Evolutionary conservation across 2,113 vertebrate species (phyloP).

Genomic region (Ammospiza nelsoni): DNA sequence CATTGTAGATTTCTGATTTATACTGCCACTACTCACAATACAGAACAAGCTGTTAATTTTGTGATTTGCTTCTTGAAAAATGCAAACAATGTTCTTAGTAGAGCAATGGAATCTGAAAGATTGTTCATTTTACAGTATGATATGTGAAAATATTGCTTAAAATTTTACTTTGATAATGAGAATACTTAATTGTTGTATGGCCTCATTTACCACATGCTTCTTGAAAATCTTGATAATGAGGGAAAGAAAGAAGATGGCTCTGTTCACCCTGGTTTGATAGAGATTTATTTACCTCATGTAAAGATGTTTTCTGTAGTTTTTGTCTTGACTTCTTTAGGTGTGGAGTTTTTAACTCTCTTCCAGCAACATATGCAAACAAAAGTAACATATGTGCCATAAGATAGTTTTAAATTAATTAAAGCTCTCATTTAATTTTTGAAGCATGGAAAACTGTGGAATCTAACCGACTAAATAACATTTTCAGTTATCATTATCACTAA

Average conservation of each 20-base stretch:
- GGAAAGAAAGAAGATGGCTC: background rate
- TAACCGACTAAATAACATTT: background rate
- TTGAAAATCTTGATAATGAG: background rate
- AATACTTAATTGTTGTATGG: background rate
- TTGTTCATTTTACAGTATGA: background rate
- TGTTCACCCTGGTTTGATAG: background rate
- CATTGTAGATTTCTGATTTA: background rate
- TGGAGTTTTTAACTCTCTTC: background rate
- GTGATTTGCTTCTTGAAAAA: background rate
- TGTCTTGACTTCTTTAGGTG: background rate
- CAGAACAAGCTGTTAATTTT: background rate
- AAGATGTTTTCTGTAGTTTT: background rate
- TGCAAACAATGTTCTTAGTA: background rate
- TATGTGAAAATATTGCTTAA: background rate
- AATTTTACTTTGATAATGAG: background rate
- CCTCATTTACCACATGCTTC: background rate
- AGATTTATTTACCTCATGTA: background rate
- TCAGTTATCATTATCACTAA: background rate
- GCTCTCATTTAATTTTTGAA: background rate
- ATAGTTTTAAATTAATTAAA: background rate
- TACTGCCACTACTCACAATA: background rate
- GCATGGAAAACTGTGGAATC: background rate
- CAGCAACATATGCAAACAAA: background rate
- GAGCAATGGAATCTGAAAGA: background rate
- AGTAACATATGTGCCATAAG: fast-evolving